Evolutionary conservation across 2,113 vertebrate genomes (phyloP), one percentile per base, ranked within the genome.

Genomic region (Strigops habroptila): DNA sequence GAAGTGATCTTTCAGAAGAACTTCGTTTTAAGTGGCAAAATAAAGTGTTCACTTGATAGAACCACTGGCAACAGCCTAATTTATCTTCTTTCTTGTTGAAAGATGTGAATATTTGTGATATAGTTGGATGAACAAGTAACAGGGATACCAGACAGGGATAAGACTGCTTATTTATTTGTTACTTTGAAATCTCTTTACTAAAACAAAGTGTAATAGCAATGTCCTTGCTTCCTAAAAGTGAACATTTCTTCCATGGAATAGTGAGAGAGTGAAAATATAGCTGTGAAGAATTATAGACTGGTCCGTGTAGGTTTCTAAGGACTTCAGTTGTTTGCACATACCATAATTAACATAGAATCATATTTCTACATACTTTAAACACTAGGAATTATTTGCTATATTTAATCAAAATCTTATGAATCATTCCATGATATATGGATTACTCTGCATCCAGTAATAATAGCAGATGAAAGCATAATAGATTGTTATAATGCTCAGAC

Each of bases 1-100:
- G 98, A 82, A 97, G 96, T 1, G 98, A 99, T 85, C 98, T 99
- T 57, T 97, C 97, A 31, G 95, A 98, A 76, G 96, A 98, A 75
- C 97, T 98, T 89, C 64, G 1, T 25, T 95, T 95, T 53, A 98
- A 97, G 91, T 98, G 97, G 95, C 95, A 97, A 62, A 97, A 97
- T 43, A 97, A 96, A 88, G 91, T 91, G 33, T 93, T 95, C 78
- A n/a, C 82, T 14, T 96, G 96, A 59, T 67, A 68, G 18, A 94
- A 81, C 37, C 49, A 25, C 17, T 25, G 65, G 67, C 1, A 57
- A 70, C 64, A 55, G 30, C 27, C 12, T 4, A 3, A 9, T n/a
- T 43, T n/a, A 14, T 84, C 53, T 33, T 85, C 25, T 33, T 71
- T 69, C 19, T 27, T 86, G 22, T 65, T 59, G 55, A 74, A 64